phyloP scores from a whole-genome alignment of 2,113 vertebrate species.

The Atractosteus spatula region DNA sequence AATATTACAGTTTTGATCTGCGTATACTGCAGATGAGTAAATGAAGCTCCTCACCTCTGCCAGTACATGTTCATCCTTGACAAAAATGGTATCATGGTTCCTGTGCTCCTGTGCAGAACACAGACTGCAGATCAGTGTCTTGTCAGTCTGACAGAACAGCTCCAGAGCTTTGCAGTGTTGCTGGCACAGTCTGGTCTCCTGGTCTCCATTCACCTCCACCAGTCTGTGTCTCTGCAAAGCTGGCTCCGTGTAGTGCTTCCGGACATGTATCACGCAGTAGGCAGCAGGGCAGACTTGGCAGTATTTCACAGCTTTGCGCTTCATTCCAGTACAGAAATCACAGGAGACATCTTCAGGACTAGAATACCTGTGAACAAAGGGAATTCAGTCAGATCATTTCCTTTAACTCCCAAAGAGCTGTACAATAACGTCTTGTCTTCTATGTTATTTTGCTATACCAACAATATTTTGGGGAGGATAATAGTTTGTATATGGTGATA shows the following conservation, averaged over 20 bases:
- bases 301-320: constrained; percentile 23
- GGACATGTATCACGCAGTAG: constrained; percentile 25
- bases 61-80: not conserved
- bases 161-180: constrained; percentile 27
- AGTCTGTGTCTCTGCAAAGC: constrained; percentile 21
- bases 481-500: too few relatives aligned
- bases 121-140: constrained; percentile 16
- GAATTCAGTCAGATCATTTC: too few relatives aligned
- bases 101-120: constrained; percentile 1
- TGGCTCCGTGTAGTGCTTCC: constrained; percentile 13
- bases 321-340: constrained; percentile 19
- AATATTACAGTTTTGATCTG: too few relatives aligned
- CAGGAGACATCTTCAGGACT: constrained; percentile 14
- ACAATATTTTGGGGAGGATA: too few relatives aligned
- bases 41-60: too few relatives aligned
- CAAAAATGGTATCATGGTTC: not conserved
- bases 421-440: too few relatives aligned
- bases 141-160: constrained; percentile 14
- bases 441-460: too few relatives aligned
- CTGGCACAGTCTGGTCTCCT: constrained; percentile 13
- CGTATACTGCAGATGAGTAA: not conserved
- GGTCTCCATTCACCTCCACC: constrained; percentile 15
- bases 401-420: too few relatives aligned
- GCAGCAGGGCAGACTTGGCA: constrained; percentile 26
- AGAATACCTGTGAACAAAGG: constrained; percentile 58